These are phyloP conservation scores for Drosophila busckii DNA, from an alignment of 1,140 invertebrate species.

Conservation along the genomic window DNA sequence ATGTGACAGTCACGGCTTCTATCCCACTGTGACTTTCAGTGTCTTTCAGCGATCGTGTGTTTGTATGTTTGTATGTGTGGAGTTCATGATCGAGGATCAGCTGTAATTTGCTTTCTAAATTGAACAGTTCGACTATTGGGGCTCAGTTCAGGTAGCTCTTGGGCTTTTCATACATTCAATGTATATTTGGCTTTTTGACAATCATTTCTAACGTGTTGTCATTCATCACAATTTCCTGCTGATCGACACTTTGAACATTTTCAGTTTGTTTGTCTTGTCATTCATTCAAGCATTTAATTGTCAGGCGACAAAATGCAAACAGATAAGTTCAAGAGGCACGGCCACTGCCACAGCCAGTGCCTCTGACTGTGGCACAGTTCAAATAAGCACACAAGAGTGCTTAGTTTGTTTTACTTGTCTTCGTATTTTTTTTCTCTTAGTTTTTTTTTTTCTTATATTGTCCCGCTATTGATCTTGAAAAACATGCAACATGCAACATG, in stretches of 20 bases:
- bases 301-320: constrained; percentile 70
- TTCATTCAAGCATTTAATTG: constrained; percentile 68
- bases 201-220: constrained; percentile 29
- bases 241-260: constrained; percentile 55
- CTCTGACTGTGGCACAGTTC: too few relatives aligned
- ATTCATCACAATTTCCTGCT: constrained; percentile 51
- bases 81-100: constrained; percentile 65
- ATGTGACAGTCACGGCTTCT: constrained; percentile 36
- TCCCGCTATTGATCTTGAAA: constrained; percentile 46
- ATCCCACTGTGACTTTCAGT: background rate
- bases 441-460: too few relatives aligned
- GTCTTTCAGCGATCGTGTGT: too few relatives aligned
- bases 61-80: too few relatives aligned
- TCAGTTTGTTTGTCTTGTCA: constrained; percentile 59
- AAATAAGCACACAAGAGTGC: constrained; percentile 50
- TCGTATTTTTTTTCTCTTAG: too few relatives aligned
- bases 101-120: constrained; percentile 69
- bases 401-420: too few relatives aligned
- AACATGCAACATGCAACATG: constrained; percentile 42
- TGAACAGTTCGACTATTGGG: constrained; percentile 27
- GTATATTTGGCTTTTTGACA: constrained; percentile 42
- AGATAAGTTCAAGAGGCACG: constrained; percentile 45
- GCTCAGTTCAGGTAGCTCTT: background rate
- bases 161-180: constrained; percentile 32
- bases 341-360: too few relatives aligned